Evolutionary conservation across 2,113 vertebrate genomes (phyloP).

Genomic region (Ardeotis arabs): DNA sequence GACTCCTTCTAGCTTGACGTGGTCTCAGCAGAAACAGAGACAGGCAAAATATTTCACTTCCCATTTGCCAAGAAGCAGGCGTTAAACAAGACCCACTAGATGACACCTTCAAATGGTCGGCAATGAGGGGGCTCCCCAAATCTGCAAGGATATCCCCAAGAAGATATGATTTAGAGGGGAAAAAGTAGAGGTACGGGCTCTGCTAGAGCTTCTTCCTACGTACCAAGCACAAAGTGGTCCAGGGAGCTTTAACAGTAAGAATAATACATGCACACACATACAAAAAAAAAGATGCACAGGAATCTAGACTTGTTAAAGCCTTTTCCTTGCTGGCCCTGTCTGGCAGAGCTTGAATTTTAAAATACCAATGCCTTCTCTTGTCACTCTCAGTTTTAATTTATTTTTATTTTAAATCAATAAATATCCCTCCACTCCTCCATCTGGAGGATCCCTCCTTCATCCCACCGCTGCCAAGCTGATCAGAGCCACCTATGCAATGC

Average conservation of each 20-base stretch:
- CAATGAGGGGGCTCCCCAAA: accelerated
- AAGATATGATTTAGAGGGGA: not conserved
- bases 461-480: conserved; percentile 25
- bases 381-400: conserved; percentile 43
- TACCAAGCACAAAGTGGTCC: not conserved
- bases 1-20: not conserved
- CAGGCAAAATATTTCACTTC: not conserved
- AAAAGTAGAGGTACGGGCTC: not conserved
- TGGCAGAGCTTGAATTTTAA: conserved; percentile 19
- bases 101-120: not conserved
- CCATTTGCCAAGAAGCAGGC: not conserved
- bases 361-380: conserved; percentile 43
- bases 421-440: conserved; percentile 31
- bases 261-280: not conserved
- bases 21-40: not conserved
- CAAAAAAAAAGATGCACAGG: not conserved
- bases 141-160: not conserved
- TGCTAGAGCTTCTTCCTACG: not conserved
- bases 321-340: conserved; percentile 6
- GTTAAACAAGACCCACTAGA: not conserved
- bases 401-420: conserved; percentile 38
- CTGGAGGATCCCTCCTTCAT: conserved; percentile 53
- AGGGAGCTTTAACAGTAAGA: not conserved
- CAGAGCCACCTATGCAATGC: conserved; percentile 52
- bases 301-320: conserved; percentile 18